A percentile compares a stretch with the other conserved stretches of the same genome.
These are phyloP conservation scores for Saccopteryx bilineata DNA, from an alignment of 2,113 vertebrate genomes.

Conservation along the genomic window DNA sequence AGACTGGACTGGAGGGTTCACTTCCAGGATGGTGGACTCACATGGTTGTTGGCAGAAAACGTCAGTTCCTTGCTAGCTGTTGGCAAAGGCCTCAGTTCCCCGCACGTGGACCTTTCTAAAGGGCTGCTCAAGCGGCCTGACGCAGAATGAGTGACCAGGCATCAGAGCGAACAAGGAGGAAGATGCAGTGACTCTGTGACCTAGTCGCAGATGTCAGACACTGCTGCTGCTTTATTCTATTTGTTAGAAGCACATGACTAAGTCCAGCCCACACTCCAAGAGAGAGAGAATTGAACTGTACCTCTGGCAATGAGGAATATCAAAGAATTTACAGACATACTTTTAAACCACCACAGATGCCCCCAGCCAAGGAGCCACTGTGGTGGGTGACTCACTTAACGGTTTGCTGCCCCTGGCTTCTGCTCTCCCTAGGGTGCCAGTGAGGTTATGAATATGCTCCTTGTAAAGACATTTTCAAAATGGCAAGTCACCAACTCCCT, in stretches of 20 bases:
- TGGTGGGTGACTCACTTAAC: background rate
- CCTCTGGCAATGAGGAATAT: background rate
- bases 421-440: background rate
- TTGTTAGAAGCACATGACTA: background rate
- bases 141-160: background rate
- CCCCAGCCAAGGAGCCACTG: background rate
- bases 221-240: background rate
- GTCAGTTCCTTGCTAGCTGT: background rate
- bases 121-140: background rate
- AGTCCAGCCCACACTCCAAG: background rate
- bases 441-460: background rate
- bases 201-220: background rate
- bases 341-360: background rate
- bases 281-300: background rate
- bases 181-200: too few relatives aligned
- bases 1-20: background rate
- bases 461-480: background rate
- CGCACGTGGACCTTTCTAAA: background rate
- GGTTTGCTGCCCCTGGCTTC: background rate
- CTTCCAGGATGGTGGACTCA: background rate
- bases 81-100: background rate
- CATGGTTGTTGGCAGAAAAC: background rate
- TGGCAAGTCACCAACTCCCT: background rate
- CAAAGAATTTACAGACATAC: background rate
- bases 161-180: background rate